Base-by-base conservation (phyloP, 2,888 invertebrate genomes). In the Dione vanillae region DNA sequence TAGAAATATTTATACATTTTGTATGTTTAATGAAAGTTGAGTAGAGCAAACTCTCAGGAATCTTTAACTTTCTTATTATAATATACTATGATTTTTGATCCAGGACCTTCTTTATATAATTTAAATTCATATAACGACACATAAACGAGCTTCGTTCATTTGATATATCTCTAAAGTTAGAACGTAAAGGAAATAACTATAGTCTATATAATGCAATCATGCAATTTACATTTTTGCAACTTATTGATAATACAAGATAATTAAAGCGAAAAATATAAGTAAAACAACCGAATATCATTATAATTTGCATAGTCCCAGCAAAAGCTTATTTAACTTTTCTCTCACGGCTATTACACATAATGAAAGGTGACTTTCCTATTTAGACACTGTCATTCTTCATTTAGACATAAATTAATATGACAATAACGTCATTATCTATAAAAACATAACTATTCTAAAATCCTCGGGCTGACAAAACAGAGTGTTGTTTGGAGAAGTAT, bases 351-450 rank as follows among this genome's bases (percentile, higher is more conserved):
- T 56, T 56, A 56, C n/a, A 37, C 54, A 11, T 56, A 56, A 56
- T 56, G 37, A 37, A 16, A 37, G 11, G 11, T 2, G 54, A 56
- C 54, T 56, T 56, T 56, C 54, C 54, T 56, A 16, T 56, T 56
- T 56, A 37, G 16, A n/a, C 54, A 37, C 54, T 56, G 54, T 56
- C 54, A 56, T n/a, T 56, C n/a, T n/a, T 56, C 16, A 56, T 56
- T 56, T 56, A 56, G 10, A 16, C 37, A 56, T 11, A 56, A 56
- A 56, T 56, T 37, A 16, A 56, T n/a, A n/a, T 54, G n/a, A n/a
- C n/a, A 35, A n/a, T 35, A 35, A 54, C 9, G 8, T 54, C n/a
- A 35, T 35, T 35, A 54, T 1, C 35, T 37, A 14, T 7, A 0
- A 54, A 11, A 49, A 49, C 16, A 49, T 10, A 19, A 54, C 10